These are phyloP conservation scores for Asteroscopus sphinx DNA, from an alignment of 2,888 invertebrate genomes.

Conservation along the genomic window DNA sequence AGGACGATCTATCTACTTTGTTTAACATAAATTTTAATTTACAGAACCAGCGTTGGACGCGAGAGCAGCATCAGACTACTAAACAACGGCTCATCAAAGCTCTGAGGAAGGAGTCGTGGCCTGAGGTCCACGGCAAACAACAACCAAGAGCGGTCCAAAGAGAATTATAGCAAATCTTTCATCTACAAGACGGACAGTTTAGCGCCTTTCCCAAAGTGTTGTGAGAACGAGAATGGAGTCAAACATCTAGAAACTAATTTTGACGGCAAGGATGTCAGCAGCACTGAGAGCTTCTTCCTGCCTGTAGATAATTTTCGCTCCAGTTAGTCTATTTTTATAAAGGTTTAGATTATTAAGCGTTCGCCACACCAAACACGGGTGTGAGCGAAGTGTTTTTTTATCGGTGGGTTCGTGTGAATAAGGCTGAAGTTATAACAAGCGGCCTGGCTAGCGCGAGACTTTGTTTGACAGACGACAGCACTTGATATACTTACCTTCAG, in stretches of 20 bases:
- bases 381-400: too few species aligned
- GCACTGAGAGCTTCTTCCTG: slow-evolving; percentile 79
- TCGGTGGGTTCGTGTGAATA: too few species aligned
- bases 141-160: slow-evolving; percentile 75
- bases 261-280: slow-evolving; percentile 70
- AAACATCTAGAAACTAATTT: slow-evolving; percentile 62
- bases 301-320: slow-evolving; percentile 68
- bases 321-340: slow-evolving; percentile 24
- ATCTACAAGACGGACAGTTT: slow-evolving; percentile 69
- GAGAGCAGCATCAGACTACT: slow-evolving; percentile 84
- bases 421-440: too few species aligned
- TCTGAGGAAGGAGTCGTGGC: slow-evolving; percentile 80
- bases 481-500: too few species aligned
- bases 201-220: slow-evolving; percentile 83
- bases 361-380: too few species aligned
- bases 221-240: slow-evolving; percentile 76
- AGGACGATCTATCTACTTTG: background rate
- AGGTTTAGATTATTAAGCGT: too few species aligned
- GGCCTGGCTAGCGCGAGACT: too few species aligned
- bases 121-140: slow-evolving; percentile 72
- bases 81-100: slow-evolving; percentile 84
- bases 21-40: background rate
- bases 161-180: slow-evolving; percentile 78
- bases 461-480: too few species aligned
- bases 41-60: slow-evolving; percentile 81